Percentiles rank a stretch among this genome's conserved stretches.
These are phyloP conservation scores for Colletes latitarsis DNA, from an alignment of 1,140 invertebrate species.

Conservation along the genomic window DNA sequence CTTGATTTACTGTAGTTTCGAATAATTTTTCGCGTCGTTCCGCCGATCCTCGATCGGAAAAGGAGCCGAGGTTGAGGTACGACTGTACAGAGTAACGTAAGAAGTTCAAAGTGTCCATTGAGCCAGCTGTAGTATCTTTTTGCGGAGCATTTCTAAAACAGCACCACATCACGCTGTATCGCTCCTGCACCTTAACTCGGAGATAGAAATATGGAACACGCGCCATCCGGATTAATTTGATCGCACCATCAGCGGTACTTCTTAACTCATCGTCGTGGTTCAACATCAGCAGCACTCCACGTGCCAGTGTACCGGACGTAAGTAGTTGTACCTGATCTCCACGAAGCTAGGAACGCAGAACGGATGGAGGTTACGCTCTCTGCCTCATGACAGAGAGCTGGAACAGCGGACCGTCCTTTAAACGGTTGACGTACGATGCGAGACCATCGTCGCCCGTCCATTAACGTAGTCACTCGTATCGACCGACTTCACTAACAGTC, in stretches of 20 bases:
- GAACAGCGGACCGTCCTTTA: conserved; percentile 31
- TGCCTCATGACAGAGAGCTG: conserved; percentile 27
- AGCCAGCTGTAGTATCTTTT: conserved; percentile 44
- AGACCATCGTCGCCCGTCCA: conserved; percentile 26
- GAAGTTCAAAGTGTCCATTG: conserved; percentile 56
- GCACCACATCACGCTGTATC: conserved; percentile 53
- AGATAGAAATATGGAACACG: conserved; percentile 50
- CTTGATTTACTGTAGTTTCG: conserved; percentile 44
- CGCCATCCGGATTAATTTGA: conserved; percentile 48
- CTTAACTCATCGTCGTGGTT: conserved; percentile 20
- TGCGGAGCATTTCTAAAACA: conserved; percentile 48
- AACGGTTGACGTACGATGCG: conserved; percentile 28
- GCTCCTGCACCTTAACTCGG: conserved; percentile 41
- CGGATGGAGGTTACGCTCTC: conserved; percentile 41
- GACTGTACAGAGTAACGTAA: conserved; percentile 44
- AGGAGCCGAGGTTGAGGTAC: conserved; percentile 34
- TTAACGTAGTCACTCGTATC: conserved; percentile 54
- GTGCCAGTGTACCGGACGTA: conserved; percentile 44
- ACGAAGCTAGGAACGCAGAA: conserved; percentile 60
- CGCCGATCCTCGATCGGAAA: conserved; percentile 22
- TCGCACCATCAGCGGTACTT: conserved; percentile 45
- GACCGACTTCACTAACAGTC: conserved; percentile 72
- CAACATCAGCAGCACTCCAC: not conserved
- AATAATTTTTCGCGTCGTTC: conserved; percentile 37
- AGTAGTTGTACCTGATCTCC: conserved; percentile 46